Base-by-base conservation (phyloP, 2,888 invertebrate genomes). In the Caenorhabditis drosophilae region DNA sequence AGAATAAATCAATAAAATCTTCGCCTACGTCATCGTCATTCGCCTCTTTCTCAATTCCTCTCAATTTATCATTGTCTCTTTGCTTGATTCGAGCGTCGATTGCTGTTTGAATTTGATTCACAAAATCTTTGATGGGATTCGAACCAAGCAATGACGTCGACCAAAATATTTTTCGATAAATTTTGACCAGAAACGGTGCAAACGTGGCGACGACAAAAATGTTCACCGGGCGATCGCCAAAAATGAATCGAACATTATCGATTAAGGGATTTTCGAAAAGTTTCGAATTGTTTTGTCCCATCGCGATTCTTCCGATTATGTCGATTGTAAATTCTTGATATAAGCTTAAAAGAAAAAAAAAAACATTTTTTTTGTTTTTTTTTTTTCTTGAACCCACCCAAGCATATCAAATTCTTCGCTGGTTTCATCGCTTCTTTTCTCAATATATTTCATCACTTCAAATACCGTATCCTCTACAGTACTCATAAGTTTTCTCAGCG, bases 401-500 rank as follows among this genome's bases (percentile, higher is more conserved):
- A 36, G 16, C 36, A 36, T 36, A 9, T 36, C 36, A 9, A 36
- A 15, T n/a, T 7, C 15, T 31, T 26, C 18, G 4, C 18, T n/a
- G n/a, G 6, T 31, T 4, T 41, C 46, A 1, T 50, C 38, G 1
- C 46, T 26, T 38, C n/a, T n/a, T n/a, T 56, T 51, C 40, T 66
- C 62, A 25, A 71, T 59, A 35, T 58, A 44, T 7, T 47, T 38
- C n/a, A 71, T 12, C 22, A 71, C 23, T 48, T 57, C 56, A 3
- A 57, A 12, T 0, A 59, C 59, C 7, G 52, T 62, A 38, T 66
- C 62, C 35, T 71, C 71, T 2, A 71, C 57, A 12, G 62, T 68
- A 2, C 22, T 23, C n/a, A 25, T 35, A 1, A 85, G 84, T 76
- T 82, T 79, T 73, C 84, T 84, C 76, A 87, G 84, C 76, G 85